These are phyloP conservation scores for Diarsia brunnea DNA, from an alignment of 2,888 invertebrate species.

Conservation along the genomic window DNA sequence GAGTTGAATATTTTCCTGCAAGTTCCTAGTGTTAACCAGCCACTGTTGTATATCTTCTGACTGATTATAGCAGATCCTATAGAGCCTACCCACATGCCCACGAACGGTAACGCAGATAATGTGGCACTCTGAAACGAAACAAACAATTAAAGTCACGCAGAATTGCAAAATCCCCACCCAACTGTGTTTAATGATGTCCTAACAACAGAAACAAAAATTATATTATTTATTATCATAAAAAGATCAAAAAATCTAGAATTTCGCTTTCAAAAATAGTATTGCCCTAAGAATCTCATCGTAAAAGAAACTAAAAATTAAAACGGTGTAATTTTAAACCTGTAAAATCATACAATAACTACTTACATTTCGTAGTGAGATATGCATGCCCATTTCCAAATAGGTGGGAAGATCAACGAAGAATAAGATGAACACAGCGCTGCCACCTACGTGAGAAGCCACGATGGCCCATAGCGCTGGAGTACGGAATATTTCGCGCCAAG, in stretches of 20 bases:
- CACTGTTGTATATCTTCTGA: conserved; percentile 85
- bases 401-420: conserved; percentile 93
- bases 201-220: neutral
- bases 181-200: no score
- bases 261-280: no score
- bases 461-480: conserved; percentile 91
- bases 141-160: neutral
- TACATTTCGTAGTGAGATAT: conserved; percentile 91
- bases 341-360: conserved; percentile 53
- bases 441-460: conserved; percentile 91
- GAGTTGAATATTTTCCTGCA: conserved; percentile 90
- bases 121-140: conserved; percentile 90
- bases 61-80: conserved; percentile 91
- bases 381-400: conserved; percentile 92
- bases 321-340: neutral
- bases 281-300: no score
- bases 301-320: neutral
- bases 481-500: conserved; percentile 92
- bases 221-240: no score
- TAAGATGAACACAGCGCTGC: conserved; percentile 92
- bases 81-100: conserved; percentile 93
- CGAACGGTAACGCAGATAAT: conserved; percentile 93
- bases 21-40: conserved; percentile 71
- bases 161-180: no score
- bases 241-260: no score